Evolutionary conservation across 1,140 invertebrate species (phyloP).

Genomic region (Apis cerana): DNA sequence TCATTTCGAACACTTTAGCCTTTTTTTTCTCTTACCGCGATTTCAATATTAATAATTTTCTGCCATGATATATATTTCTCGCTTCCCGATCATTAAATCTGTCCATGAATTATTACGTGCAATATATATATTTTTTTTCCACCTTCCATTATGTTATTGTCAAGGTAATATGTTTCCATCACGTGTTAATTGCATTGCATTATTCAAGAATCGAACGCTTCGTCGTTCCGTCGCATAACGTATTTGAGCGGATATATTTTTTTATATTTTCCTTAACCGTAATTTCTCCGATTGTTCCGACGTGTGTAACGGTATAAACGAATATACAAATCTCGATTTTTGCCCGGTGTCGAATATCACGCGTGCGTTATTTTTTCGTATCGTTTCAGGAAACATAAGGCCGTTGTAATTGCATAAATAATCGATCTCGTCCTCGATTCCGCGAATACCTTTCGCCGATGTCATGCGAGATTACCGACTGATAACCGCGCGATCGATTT

Average conservation of each 20-base stretch:
- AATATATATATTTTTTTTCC: not conserved
- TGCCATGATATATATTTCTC: not conserved
- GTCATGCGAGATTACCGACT: slow-evolving; percentile 44
- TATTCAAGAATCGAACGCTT: slow-evolving; percentile 28
- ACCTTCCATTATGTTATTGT: not conserved
- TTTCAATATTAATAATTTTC: no score
- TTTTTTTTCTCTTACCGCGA: no score
- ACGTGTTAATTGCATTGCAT: slow-evolving; percentile 33
- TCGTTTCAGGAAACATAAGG: not conserved
- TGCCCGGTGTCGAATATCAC: no score
- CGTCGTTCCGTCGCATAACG: not conserved
- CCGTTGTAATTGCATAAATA: not conserved
- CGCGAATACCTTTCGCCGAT: slow-evolving; percentile 27
- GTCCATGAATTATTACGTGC: not conserved
- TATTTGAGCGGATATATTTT: not conserved
- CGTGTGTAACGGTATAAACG: not conserved
- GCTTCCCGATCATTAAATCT: not conserved
- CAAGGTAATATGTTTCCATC: slow-evolving; percentile 43
- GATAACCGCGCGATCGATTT: slow-evolving; percentile 53
- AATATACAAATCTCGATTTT: not conserved
- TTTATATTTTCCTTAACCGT: not conserved
- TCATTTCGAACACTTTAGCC: no score
- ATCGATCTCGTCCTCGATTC: slow-evolving; percentile 27
- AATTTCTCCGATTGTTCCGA: not conserved
- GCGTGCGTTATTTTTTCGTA: not conserved